Evolutionary conservation across 64 coral and sea anemone species (phyloP).

Genomic region (Anthopleura sola): DNA sequence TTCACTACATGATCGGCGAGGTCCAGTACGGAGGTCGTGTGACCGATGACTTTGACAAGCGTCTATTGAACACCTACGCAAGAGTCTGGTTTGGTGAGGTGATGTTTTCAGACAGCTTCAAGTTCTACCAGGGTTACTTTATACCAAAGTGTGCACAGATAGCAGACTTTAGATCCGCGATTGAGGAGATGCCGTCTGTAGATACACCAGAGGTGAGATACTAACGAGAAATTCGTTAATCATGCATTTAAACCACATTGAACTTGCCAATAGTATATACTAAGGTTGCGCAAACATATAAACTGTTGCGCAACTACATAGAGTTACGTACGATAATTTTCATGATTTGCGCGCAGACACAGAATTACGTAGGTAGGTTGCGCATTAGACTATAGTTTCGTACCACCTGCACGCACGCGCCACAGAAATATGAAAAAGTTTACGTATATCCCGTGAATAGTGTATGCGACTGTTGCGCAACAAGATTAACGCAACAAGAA

Average conservation of each 20-base stretch:
- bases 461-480: too few species aligned
- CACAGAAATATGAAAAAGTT: too few species aligned
- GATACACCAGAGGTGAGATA: conserved; percentile 85
- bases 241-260: background rate
- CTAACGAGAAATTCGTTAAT: too few species aligned
- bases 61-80: conserved; percentile 86
- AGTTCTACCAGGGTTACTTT: conserved; percentile 92
- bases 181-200: conserved; percentile 90
- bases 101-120: conserved; percentile 86
- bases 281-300: background rate
- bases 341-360: background rate
- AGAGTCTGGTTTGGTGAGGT: conserved; percentile 79
- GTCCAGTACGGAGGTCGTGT: conserved; percentile 98
- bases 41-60: conserved; percentile 96
- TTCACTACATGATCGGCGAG: conserved; percentile 98
- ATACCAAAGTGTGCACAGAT: conserved; percentile 89
- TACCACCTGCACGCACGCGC: too few species aligned
- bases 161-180: conserved; percentile 70
- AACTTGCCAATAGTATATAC: background rate
- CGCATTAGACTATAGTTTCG: too few species aligned
- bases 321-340: too few species aligned
- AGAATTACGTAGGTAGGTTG: background rate
- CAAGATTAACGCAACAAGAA: too few species aligned
- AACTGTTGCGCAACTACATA: background rate
- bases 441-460: too few species aligned